Conservation (phyloP, 2,113 vertebrate genomes). For the Pithys albifrons region DNA sequence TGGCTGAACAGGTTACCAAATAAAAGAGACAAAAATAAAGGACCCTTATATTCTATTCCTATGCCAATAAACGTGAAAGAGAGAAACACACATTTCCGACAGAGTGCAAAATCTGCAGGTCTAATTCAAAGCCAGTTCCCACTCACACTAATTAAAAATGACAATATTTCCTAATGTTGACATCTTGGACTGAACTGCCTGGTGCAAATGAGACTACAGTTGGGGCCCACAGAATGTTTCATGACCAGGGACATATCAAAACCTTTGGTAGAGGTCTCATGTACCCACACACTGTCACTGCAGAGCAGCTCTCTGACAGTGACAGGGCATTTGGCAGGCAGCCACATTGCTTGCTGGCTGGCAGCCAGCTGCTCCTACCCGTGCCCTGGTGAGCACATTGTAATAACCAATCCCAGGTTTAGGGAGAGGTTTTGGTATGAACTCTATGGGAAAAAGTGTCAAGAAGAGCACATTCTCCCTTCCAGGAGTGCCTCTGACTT, state of each 20-base stretch:
- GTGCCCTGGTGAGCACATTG: background rate
- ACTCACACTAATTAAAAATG: background rate
- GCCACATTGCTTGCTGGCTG: background rate
- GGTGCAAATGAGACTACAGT: background rate
- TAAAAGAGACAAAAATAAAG: background rate
- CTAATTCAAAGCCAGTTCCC: background rate
- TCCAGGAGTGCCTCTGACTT: background rate
- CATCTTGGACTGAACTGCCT: background rate
- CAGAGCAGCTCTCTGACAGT: background rate
- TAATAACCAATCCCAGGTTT: background rate
- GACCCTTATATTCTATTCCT: background rate
- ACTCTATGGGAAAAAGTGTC: background rate
- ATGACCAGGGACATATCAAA: background rate
- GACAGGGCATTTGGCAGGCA: background rate
- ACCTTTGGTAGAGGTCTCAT: background rate
- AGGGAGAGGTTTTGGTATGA: background rate
- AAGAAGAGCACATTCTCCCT: background rate
- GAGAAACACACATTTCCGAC: background rate
- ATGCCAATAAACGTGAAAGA: background rate
- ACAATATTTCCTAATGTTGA: background rate
- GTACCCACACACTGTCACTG: fast-evolving
- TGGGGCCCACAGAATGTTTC: background rate
- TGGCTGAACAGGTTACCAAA: background rate
- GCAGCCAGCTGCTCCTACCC: background rate
- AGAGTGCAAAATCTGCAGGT: background rate